phyloP scores from a whole-genome alignment of 2,113 vertebrate species.

The Irena cyanogastra region DNA sequence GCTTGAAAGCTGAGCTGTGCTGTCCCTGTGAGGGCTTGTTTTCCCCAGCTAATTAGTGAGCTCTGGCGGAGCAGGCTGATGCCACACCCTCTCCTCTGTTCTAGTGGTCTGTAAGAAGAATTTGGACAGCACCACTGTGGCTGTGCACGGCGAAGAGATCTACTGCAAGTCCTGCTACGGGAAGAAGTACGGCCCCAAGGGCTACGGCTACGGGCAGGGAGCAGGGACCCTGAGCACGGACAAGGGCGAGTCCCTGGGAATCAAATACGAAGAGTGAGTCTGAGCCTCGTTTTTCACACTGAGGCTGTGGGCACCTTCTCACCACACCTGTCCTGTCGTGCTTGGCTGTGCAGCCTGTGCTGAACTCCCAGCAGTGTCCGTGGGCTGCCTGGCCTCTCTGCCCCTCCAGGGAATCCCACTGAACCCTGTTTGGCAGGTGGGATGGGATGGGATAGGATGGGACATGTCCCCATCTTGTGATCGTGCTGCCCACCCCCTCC shows the following conservation, averaged over 20 bases:
- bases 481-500: not conserved
- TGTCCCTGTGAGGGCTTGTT: conserved; percentile 14
- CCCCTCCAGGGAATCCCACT: not conserved
- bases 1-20: not conserved
- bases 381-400: not conserved
- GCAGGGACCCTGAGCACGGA: conserved; percentile 90
- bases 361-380: not conserved
- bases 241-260: conserved; percentile 86
- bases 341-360: not conserved
- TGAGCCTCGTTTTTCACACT: rapidly evolving
- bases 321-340: not conserved
- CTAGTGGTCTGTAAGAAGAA: conserved; percentile 91
- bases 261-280: conserved; percentile 84
- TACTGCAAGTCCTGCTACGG: conserved; percentile 93
- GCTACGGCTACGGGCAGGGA: conserved; percentile 89
- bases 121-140: conserved; percentile 91
- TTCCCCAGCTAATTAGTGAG: not conserved
- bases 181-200: conserved; percentile 94
- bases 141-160: conserved; percentile 88
- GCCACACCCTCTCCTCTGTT: not conserved
- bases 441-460: not conserved
- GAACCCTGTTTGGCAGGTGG: not conserved
- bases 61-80: not conserved
- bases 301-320: not conserved
- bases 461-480: not conserved